Conservation (phyloP, 2,888 invertebrate genomes). For the Pinctada fucata region DNA sequence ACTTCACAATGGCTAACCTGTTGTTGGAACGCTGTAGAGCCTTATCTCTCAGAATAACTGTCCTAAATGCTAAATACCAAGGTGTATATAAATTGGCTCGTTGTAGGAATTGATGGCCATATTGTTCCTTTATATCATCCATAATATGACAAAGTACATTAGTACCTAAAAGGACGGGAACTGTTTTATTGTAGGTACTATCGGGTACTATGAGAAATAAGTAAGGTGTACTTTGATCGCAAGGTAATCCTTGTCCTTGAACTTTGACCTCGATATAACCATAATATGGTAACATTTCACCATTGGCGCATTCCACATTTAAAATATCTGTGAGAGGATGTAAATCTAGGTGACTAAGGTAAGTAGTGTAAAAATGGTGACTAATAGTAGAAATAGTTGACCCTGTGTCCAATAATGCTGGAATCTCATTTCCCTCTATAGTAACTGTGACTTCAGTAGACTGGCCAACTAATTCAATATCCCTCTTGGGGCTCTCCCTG, state of each 20-base stretch:
- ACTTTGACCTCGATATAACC: constrained; percentile 15
- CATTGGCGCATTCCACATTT: constrained; percentile 21
- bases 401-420: constrained; percentile 17
- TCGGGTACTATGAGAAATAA: constrained; percentile 19
- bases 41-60: constrained; percentile 1
- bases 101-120: constrained; percentile 13
- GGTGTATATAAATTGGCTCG: background rate
- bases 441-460: constrained; percentile 1
- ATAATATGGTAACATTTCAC: constrained; percentile 15
- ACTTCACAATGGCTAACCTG: constrained; percentile 3
- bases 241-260: background rate
- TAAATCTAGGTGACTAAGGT: background rate
- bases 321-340: constrained; percentile 6
- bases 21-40: constrained; percentile 4
- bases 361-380: constrained; percentile 3
- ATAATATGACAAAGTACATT: constrained; percentile 10
- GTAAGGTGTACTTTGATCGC: background rate
- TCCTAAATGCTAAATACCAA: constrained; percentile 12
- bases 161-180: constrained; percentile 25
- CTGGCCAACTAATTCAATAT: background rate
- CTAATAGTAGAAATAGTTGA: constrained; percentile 7
- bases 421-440: background rate
- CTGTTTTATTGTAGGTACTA: constrained; percentile 9
- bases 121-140: background rate
- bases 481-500: background rate